Evolutionary conservation across 64 coral and sea anemone genomes (phyloP), one percentile per base, ranked within the genome.

Genomic region (Catalaphyllia jardinei): DNA sequence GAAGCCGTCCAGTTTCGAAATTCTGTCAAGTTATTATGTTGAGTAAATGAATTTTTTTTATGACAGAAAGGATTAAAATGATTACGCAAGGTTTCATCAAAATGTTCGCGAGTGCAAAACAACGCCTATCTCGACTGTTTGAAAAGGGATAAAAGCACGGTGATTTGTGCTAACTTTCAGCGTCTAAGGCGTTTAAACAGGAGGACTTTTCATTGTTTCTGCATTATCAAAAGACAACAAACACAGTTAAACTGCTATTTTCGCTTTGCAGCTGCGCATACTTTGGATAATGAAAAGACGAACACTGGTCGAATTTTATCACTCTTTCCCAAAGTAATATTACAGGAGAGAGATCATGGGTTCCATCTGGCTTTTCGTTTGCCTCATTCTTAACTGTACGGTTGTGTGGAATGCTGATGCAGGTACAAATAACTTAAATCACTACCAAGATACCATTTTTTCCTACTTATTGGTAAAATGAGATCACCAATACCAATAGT

Each of bases 151-250:
- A 69, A 69, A 69, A 69, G 65, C 65, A 25, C 0, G 29, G 8
- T 69, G n/a, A 69, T 69, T 27, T 27, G 65, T 69, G 65, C 25
- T 69, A 24, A n/a, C 9, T 27, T 69, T 57, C 25, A 10, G 10
- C 25, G 22, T 27, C 65, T 27, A 69, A 69, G 65, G 20, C 15
- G 50, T 85, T 85, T 85, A 65, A 67, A 38, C 81, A 85, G 81
- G 81, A 50, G 79, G 22, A 50, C 20, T 27, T n/a, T 10, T 61
- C 20, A 71, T 71, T 69, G 52, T 67, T 35, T n/a, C 11, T 4
- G 19, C 25, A 49, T 50, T 71, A 19, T 22, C 22, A 11, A 64
- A 46, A 25, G 51, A 24, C 31, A 84, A 69, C 63, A n/a, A 16
- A 31, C 0, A 2, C 27, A n/a, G 10, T 2, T 50, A 8, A 39